Evolutionary conservation across 2,797 vertebrate genomes (phyloP), one percentile per base, ranked within the genome.

Genomic region (Muraenolepis orangiensis): DNA sequence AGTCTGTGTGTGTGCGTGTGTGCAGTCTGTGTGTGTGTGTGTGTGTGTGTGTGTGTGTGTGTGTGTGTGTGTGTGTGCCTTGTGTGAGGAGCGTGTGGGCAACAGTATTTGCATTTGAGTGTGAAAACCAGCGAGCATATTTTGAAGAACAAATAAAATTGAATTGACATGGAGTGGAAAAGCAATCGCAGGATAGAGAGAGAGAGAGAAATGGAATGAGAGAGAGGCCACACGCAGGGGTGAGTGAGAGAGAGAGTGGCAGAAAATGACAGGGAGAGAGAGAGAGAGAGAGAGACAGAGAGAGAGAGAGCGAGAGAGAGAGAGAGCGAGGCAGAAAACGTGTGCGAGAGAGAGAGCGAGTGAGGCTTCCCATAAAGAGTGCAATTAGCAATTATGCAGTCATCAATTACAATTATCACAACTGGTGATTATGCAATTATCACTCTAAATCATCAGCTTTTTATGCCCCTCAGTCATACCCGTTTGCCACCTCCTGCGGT

Each of bases 351-450:
- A 78, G 69, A 57, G 42, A 71, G 92, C 77, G 72, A 92, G 89
- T 90, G 82, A 84, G 79, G 78, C n/a, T 91, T 91, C 87, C 86
- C 90, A 88, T 91, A 91, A 91, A 94, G 89, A 86, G 83, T 71
- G 76, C 91, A 87, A 87, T 91, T 92, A 93, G 90, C 91, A 89
- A 92, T 87, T 91, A 92, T 80, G 77, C 89, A 93, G 90, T 88
- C 91, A 91, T 92, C 91, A 93, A 93, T 94, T 94, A 93, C 88
- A 91, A 89, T 87, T 81, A 93, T 92, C 88, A 88, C 91, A 94
- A 95, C 92, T 91, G 88, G 91, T 80, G 14, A 94, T 91, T 94
- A 93, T 91, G 92, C 89, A 93, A 95, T 95, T 94, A 94, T 83
- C 91, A 91, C 89, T 91, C 81, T 83, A 92, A 94, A 92, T 93